phyloP scores from a whole-genome alignment of 2,888 invertebrate species.

The Lymantria monacha region DNA sequence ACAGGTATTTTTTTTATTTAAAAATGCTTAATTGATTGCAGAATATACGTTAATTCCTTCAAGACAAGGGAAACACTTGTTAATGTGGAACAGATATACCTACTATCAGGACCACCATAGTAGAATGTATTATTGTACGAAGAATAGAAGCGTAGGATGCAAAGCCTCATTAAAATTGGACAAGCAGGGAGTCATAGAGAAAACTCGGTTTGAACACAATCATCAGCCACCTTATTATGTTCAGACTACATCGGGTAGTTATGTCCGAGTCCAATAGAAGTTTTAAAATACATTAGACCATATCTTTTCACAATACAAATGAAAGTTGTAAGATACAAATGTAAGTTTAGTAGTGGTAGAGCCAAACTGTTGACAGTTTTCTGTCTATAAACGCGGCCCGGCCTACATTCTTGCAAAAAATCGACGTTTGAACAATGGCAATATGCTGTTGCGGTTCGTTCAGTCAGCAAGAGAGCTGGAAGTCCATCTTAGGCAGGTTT shows the following conservation, averaged over 20 bases:
- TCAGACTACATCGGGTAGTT: neutral
- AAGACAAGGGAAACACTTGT: conserved; percentile 20
- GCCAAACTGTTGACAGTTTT: too few relatives aligned
- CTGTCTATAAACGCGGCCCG: too few relatives aligned
- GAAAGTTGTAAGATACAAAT: too few relatives aligned
- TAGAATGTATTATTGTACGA: conserved; percentile 3
- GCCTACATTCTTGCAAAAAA: too few relatives aligned
- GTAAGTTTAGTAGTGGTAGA: too few relatives aligned
- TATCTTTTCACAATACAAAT: too few relatives aligned
- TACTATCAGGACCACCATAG: conserved; percentile 9
- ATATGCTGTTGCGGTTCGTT: too few relatives aligned
- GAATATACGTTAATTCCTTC: conserved; percentile 25
- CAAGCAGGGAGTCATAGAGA: neutral
- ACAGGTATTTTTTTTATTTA: neutral
- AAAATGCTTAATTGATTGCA: neutral
- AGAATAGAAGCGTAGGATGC: conserved; percentile 1
- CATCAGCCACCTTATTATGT: conserved; percentile 2
- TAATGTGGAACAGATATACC: conserved; percentile 29
- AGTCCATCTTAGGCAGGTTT: too few relatives aligned
- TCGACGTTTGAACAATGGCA: too few relatives aligned
- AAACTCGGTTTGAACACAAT: neutral
- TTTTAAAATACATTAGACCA: neutral
- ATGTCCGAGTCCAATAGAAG: neutral
- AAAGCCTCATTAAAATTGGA: conserved; percentile 5
- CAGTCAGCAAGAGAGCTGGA: too few relatives aligned